Conservation (phyloP, 1,140 invertebrate genomes). For the Varroa destructor region DNA sequence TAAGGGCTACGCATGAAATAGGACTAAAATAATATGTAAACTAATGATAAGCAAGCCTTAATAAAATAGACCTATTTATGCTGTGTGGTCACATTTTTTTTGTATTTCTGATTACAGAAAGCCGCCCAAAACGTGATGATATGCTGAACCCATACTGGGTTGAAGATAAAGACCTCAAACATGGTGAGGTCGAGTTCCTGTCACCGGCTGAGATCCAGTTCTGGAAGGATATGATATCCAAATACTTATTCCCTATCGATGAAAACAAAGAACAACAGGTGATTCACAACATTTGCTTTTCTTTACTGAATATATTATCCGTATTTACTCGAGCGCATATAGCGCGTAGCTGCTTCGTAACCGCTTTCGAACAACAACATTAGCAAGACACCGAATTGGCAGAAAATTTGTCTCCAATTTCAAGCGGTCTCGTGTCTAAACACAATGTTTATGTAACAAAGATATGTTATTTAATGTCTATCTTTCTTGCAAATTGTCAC, state of each 20-base stretch:
- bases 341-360: too few relatives aligned
- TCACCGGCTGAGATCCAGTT: constrained; percentile 67
- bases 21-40: too few relatives aligned
- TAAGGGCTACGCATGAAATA: too few relatives aligned
- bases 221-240: constrained; percentile 81
- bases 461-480: too few relatives aligned
- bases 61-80: too few relatives aligned
- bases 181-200: constrained; percentile 73
- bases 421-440: too few relatives aligned
- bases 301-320: neutral
- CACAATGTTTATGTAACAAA: too few relatives aligned
- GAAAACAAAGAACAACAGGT: constrained; percentile 82
- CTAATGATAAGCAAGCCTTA: too few relatives aligned
- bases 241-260: constrained; percentile 84
- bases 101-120: neutral
- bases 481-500: too few relatives aligned
- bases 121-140: constrained; percentile 54
- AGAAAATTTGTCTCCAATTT: too few relatives aligned
- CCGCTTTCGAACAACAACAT: too few relatives aligned
- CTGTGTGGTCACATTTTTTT: too few relatives aligned
- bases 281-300: constrained; percentile 42
- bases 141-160: constrained; percentile 84
- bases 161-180: constrained; percentile 70
- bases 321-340: neutral
- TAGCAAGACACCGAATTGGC: neutral